Base-by-base conservation (phyloP, 2,113 vertebrate species). In the Pan paniscus region DNA sequence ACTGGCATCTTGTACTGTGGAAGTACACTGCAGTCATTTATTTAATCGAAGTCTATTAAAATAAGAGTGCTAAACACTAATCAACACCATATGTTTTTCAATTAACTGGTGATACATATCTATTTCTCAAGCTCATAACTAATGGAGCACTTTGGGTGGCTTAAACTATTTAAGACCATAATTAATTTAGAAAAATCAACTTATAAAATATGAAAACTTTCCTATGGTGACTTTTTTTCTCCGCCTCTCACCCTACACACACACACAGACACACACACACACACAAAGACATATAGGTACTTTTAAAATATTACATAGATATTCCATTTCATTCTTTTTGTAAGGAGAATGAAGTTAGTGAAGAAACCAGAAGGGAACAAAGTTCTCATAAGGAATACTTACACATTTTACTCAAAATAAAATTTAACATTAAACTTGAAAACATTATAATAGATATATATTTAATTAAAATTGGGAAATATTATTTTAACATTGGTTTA, bases 1-100 rank as follows among this genome's bases (percentile, higher is more conserved):
- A 97, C 72, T 95, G 87, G 67, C 86, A 93, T 94, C 96, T 97
- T 96, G 64, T 92, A 97, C n/a, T 92, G 83, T 85, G 92, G 83
- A 97, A 98, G 98, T 97, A 98, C 70, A 98, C 70, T 96, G 79
- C 72, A 98, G 80, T 96, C 72, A 97, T 97, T 97, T 98, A 96
- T 98, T 98, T 95, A 98, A 98, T 95, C 97, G 96, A 98, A 89
- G 93, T 96, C 97, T 97, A 98, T 97, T 98, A 95, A 98, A 98
- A 98, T 91, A 96, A 82, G 68, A 97, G 97, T 76, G 61, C 94
- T 98, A 98, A 97, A 94, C 89, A 93, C 97, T 97, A 98, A 98
- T 98, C 97, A 98, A 98, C 97, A 98, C 94, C 97, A 97, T 96
- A 98, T 98, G 96, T 96, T 98, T 98, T 98, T 98, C 98, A 98